These are phyloP conservation scores for Spisula solida DNA, from an alignment of 2,888 invertebrate genomes.

Conservation along the genomic window DNA sequence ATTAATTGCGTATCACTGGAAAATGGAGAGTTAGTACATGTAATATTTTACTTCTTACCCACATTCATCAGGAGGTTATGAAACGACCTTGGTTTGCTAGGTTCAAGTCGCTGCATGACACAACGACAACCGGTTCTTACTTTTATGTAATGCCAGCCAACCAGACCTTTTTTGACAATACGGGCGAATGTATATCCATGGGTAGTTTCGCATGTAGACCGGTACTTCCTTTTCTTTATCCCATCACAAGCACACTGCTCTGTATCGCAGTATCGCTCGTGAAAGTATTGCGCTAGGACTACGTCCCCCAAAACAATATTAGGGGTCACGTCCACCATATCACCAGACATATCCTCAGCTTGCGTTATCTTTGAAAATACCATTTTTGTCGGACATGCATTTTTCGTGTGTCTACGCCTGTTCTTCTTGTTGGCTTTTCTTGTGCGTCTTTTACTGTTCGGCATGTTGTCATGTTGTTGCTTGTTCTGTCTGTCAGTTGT, in stretches of 20 bases:
- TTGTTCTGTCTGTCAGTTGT: too few species aligned
- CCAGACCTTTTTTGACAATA: slow-evolving; percentile 40
- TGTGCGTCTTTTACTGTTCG: neutral
- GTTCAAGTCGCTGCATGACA: neutral
- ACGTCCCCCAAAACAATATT: slow-evolving; percentile 27
- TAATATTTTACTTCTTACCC: too few species aligned
- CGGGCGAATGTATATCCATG: slow-evolving; percentile 51
- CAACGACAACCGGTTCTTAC: slow-evolving; percentile 48
- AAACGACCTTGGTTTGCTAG: neutral
- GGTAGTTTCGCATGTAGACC: slow-evolving; percentile 49
- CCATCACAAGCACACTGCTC: slow-evolving; percentile 49
- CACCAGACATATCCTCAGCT: slow-evolving; percentile 31
- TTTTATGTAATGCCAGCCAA: slow-evolving; percentile 51
- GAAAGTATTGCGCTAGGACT: slow-evolving; percentile 38
- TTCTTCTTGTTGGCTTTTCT: neutral
- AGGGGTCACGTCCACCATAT: slow-evolving; percentile 9
- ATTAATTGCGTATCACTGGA: too few species aligned
- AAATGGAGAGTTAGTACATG: too few species aligned
- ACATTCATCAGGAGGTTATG: neutral
- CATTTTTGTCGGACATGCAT: neutral
- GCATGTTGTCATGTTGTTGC: neutral
- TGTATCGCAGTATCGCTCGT: slow-evolving; percentile 51
- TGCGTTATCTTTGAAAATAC: neutral
- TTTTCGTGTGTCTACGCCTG: neutral
- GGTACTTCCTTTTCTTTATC: slow-evolving; percentile 30